Percentiles rank a stretch among this genome's conserved stretches.
These are phyloP conservation scores for Daubentonia madagascariensis DNA, from an alignment of 2,113 vertebrate genomes.

Conservation along the genomic window DNA sequence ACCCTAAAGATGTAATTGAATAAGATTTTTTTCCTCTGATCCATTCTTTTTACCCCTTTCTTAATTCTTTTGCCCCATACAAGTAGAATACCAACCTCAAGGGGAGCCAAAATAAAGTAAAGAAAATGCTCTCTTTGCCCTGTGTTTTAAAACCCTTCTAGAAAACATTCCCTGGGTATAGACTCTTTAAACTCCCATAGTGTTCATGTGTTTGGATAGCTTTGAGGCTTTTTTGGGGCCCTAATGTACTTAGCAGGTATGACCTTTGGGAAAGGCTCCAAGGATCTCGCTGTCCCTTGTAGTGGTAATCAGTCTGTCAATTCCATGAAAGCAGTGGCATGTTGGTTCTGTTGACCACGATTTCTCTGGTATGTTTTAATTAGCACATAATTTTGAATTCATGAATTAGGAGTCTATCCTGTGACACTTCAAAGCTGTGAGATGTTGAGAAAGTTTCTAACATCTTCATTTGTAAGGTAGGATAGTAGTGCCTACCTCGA, in stretches of 20 bases:
- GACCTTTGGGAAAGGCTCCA: not conserved
- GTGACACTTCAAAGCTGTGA: not conserved
- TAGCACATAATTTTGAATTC: not conserved
- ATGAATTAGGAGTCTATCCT: not conserved
- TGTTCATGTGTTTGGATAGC: not conserved
- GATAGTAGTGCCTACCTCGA: not conserved
- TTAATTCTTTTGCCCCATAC: not conserved
- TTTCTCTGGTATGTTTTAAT: not conserved
- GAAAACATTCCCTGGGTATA: not conserved
- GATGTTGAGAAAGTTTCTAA: not conserved
- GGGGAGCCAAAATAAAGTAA: not conserved
- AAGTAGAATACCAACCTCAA: not conserved
- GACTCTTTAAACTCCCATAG: not conserved
- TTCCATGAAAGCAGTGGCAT: not conserved
- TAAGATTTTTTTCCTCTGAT: not conserved
- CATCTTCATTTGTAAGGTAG: not conserved
- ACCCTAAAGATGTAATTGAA: not conserved
- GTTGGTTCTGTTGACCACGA: not conserved
- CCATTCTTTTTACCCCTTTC: not conserved
- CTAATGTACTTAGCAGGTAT: not conserved
- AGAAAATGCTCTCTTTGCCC: not conserved
- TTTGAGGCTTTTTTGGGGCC: not conserved
- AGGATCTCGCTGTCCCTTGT: fast-evolving
- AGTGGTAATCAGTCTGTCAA: not conserved
- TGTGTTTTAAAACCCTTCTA: not conserved